phyloP scores from a whole-genome alignment of 2,797 vertebrate genomes.

The Myotis pilosus region DNA sequence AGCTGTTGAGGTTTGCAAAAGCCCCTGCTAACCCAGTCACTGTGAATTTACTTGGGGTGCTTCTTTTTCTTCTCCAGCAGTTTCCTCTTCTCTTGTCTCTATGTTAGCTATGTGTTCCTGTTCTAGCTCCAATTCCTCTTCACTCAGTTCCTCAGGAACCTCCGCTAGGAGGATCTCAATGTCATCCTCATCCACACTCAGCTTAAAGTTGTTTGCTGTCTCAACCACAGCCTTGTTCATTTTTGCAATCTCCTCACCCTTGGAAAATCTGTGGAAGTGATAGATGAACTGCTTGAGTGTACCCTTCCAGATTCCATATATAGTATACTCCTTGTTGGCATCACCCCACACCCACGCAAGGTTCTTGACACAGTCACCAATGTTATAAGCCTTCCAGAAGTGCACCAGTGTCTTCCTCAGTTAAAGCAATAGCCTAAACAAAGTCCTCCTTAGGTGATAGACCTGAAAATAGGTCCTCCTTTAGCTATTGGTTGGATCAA shows the following conservation, averaged over 20 bases:
- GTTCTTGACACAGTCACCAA: background rate
- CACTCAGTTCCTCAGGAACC: background rate
- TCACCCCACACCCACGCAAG: background rate
- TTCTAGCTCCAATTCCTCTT: background rate
- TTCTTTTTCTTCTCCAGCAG: background rate
- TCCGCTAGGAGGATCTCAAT: background rate
- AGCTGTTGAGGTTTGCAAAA: background rate
- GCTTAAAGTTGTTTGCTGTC: background rate
- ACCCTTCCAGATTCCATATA: background rate
- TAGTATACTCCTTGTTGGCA: background rate
- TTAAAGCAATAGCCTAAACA: background rate
- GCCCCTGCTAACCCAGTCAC: background rate
- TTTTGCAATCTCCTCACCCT: background rate
- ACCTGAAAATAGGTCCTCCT: background rate
- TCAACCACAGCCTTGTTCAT: background rate
- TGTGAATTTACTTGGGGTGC: background rate
- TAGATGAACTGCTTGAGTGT: background rate
- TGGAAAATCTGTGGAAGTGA: background rate
- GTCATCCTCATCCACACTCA: background rate
- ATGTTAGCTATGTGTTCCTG: background rate
- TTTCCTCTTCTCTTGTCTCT: background rate
- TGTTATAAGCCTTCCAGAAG: background rate
- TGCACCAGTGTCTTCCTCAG: background rate
- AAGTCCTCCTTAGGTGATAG: background rate
- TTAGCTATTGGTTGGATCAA: background rate